Evolutionary conservation across 2,113 vertebrate species (phyloP), one percentile per base, ranked within the genome.

Genomic region (Platichthys stellatus): DNA sequence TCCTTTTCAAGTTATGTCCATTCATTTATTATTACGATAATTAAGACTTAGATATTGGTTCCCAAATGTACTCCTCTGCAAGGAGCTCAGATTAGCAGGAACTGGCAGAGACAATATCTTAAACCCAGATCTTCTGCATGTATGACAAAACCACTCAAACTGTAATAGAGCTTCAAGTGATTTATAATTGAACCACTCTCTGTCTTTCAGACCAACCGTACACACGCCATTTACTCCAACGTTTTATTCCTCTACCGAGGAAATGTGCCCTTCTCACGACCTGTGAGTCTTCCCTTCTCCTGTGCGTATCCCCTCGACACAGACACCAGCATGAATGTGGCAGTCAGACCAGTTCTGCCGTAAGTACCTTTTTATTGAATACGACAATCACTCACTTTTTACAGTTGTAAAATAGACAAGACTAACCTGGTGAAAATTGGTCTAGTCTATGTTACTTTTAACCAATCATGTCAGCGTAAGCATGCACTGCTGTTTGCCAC

Each of bases 141-240:
- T 40, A 54, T 20, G 12, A 38, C n/a, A 54, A n/a, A n/a, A 18
- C 10, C 1, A 65, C 35, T 51, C 5, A 40, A 23, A 7, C 13
- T 51, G 26, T 69, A 0, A 31, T 31, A 31, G 28, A 7, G 0
- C 7, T 5, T 80, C 4, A 28, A 18, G 21, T 73, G 5, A 68
- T 9, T 56, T 3, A 56, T 56, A 4, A 56, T 58, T 15, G 49
- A 1, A 23, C 63, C 5, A 47, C 35, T 9, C 21, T 69, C 6
- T 81, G 4, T 82, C 40, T 85, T 89, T 58, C 85, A 93, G 92
- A 90, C 61, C 61, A 93, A 93, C 85, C 15, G 20, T 51, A 93
- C 91, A 63, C 89, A 92, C 59, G 87, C 70, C 5, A 80, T 81
- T 71, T 92, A 89, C 79, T 89, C 78, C 83, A 93, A 93, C 73